These are phyloP conservation scores for Orchesella flavescens DNA, from an alignment of 2,888 invertebrate genomes.

Conservation along the genomic window DNA sequence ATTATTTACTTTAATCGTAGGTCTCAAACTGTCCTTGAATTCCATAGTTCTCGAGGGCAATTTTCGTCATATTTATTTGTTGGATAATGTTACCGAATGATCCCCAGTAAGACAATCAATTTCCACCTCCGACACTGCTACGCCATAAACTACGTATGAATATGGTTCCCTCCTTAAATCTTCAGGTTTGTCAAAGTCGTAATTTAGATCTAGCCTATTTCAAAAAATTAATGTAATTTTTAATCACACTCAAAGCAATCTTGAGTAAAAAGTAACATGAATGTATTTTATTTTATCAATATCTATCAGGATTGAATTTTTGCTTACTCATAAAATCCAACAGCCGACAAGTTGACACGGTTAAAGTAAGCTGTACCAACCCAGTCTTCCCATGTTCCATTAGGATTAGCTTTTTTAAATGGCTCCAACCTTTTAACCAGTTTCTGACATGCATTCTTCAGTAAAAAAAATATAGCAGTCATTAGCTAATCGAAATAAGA, in stretches of 20 bases:
- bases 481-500: too few relatives aligned
- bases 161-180: conserved; percentile 76
- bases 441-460: conserved; percentile 84
- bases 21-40: too few relatives aligned
- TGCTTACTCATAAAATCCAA: conserved; percentile 82
- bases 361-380: conserved; percentile 84
- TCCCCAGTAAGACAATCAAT: conserved; percentile 96
- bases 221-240: conserved; percentile 8
- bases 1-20: too few relatives aligned
- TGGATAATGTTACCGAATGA: conserved; percentile 79
- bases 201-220: conserved; percentile 73
- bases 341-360: conserved; percentile 85
- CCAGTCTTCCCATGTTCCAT: conserved; percentile 90
- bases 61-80: too few relatives aligned
- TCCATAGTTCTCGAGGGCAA: too few relatives aligned
- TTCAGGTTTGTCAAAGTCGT: conserved; percentile 50
- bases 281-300: too few relatives aligned
- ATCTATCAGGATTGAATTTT: too few relatives aligned
- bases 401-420: conserved; percentile 83
- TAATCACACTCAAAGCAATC: too few relatives aligned
- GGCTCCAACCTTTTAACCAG: conserved; percentile 85
- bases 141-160: conserved; percentile 90
- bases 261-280: too few relatives aligned
- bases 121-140: conserved; percentile 91
- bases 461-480: too few relatives aligned